Percentiles rank a stretch among this genome's conserved stretches.
Conservation (phyloP, 2,888 invertebrate species). For the Drosophila anomelani region DNA sequence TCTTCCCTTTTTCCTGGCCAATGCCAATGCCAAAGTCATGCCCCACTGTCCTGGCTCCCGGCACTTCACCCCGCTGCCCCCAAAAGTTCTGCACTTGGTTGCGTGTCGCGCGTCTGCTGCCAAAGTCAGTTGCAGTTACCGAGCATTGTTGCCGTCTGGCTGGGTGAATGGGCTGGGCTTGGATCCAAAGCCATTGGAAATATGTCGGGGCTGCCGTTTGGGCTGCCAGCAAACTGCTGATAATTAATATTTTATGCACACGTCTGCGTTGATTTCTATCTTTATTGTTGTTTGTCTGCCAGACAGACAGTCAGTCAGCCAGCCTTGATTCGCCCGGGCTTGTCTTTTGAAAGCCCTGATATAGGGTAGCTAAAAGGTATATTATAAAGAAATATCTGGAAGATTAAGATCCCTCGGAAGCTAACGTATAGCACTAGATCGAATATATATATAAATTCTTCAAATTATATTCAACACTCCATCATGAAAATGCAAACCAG, state of each 20-base stretch:
- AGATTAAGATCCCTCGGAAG: neutral
- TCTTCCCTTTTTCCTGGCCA: slow-evolving; percentile 28
- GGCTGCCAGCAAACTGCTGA: slow-evolving; percentile 71
- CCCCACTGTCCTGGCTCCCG: slow-evolving; percentile 21
- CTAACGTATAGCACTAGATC: neutral
- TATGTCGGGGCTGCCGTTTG: slow-evolving; percentile 56
- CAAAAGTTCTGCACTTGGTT: slow-evolving; percentile 45
- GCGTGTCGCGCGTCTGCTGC: slow-evolving; percentile 63
- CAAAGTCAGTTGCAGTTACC: slow-evolving; percentile 55
- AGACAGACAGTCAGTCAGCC: slow-evolving; percentile 37
- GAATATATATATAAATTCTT: neutral
- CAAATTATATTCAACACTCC: too few relatives aligned
- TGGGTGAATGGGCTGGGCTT: slow-evolving; percentile 14
- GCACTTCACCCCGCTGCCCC: slow-evolving; percentile 19
- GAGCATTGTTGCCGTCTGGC: slow-evolving; percentile 41
- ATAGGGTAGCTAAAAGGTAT: slow-evolving; percentile 13
- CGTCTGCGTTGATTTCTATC: slow-evolving; percentile 79
- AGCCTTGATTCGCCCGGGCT: slow-evolving; percentile 25
- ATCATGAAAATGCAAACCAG: too few relatives aligned
- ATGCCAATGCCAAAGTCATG: slow-evolving; percentile 61
- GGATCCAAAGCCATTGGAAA: slow-evolving; percentile 71
- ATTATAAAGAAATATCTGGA: neutral
- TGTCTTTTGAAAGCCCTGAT: slow-evolving; percentile 7
- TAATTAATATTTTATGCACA: slow-evolving; percentile 79
- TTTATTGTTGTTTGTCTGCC: slow-evolving; percentile 77